Evolutionary conservation across 2,113 vertebrate genomes (phyloP).

Genomic region (Calyptommatus sinebrachiatus): DNA sequence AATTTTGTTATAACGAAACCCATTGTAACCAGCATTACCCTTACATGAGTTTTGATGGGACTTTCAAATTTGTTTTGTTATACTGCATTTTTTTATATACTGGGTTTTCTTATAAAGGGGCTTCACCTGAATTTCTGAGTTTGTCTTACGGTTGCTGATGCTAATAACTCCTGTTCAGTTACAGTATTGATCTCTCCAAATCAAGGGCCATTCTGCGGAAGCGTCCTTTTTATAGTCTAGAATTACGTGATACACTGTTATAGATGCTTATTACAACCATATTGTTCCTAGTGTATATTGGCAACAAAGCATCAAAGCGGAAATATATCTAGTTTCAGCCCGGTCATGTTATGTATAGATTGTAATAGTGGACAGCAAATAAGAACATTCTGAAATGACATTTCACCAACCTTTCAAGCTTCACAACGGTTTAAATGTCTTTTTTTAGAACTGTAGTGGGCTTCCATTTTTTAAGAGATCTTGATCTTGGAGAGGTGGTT

Average conservation of each 20-base stretch:
- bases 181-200: neutral
- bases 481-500: neutral
- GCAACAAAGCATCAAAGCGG: neutral
- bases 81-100: too few relatives aligned
- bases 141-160: too few relatives aligned
- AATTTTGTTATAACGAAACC: too few relatives aligned
- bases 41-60: too few relatives aligned
- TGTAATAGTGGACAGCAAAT: neutral
- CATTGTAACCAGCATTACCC: too few relatives aligned
- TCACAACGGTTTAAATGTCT: neutral
- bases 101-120: too few relatives aligned
- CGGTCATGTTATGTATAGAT: neutral
- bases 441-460: neutral
- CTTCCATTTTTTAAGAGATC: neutral
- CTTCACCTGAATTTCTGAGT: neutral
- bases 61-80: too few relatives aligned
- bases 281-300: neutral
- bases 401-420: neutral
- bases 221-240: neutral
- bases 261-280: neutral
- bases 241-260: neutral
- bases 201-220: neutral
- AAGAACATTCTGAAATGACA: neutral
- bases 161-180: neutral
- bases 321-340: neutral